Conservation (phyloP, 2,888 invertebrate species). For the Zygogramma bicolorata region DNA sequence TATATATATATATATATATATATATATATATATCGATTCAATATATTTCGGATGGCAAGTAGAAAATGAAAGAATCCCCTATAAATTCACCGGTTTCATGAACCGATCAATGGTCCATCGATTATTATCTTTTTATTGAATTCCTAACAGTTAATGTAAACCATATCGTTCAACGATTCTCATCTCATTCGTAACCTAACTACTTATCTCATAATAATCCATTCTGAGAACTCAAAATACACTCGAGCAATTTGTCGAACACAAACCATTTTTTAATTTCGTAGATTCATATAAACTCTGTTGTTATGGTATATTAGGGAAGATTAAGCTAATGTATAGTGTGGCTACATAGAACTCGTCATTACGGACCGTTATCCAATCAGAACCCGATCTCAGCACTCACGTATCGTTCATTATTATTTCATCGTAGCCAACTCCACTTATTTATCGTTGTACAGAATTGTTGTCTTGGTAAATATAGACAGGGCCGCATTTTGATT, state of each 20-base stretch:
- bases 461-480: conserved; percentile 38
- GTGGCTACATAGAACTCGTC: conserved; percentile 57
- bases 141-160: not conserved
- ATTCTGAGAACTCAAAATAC: conserved; percentile 47
- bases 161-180: conserved; percentile 5
- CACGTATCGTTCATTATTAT: conserved; percentile 52
- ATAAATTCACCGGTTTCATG: not conserved
- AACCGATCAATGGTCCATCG: not conserved
- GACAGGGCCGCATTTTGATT: conserved; percentile 6
- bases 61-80: no score
- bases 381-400: conserved; percentile 56
- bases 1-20: no score
- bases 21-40: no score
- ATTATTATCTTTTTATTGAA: not conserved
- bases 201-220: conserved; percentile 46
- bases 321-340: conserved; percentile 60
- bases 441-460: conserved; percentile 35
- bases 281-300: conserved; percentile 54
- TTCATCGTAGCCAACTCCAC: conserved; percentile 29
- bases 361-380: conserved; percentile 56
- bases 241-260: conserved; percentile 53
- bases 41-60: no score
- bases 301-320: conserved; percentile 54
- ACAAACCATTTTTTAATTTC: conserved; percentile 56
- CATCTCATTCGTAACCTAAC: conserved; percentile 23